phyloP scores from a whole-genome alignment of 2,888 invertebrate species.

The Lobophora halterata region DNA sequence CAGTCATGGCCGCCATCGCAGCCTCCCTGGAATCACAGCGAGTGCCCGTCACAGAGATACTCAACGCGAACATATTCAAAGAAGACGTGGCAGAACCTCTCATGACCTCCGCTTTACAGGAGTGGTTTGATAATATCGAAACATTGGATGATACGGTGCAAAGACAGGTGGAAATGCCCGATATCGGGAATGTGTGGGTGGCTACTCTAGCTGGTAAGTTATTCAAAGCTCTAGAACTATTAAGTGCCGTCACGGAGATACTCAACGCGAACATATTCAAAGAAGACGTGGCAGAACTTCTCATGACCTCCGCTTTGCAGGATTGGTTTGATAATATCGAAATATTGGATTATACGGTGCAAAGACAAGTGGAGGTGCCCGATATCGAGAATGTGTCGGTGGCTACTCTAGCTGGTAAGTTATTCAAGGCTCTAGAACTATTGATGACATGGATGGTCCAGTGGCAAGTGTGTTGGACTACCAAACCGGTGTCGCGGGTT shows the following conservation, averaged over 20 bases:
- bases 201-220: conserved; percentile 80
- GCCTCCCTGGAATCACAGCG: conserved; percentile 82
- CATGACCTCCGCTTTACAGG: conserved; percentile 56
- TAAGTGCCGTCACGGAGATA: conserved; percentile 72
- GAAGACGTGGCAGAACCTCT: conserved; percentile 63
- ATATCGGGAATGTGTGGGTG: conserved; percentile 82
- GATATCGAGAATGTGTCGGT: conserved; percentile 82
- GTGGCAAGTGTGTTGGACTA: too few relatives aligned
- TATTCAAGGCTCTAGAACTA: too few relatives aligned
- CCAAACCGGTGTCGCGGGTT: too few relatives aligned
- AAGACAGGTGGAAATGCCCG: conserved; percentile 40
- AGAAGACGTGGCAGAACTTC: conserved; percentile 60
- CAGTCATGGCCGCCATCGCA: conserved; percentile 81
- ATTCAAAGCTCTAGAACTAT: too few relatives aligned
- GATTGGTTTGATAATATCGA: conserved; percentile 65
- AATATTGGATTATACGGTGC: conserved; percentile 39
- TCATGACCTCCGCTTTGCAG: conserved; percentile 56
- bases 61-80: conserved; percentile 62
- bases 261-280: conserved; percentile 63
- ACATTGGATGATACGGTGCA: conserved; percentile 40
- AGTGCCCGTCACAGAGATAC: conserved; percentile 72
- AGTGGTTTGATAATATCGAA: conserved; percentile 63
- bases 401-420: conserved; percentile 80
- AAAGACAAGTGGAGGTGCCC: conserved; percentile 38
- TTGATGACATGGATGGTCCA: too few relatives aligned